phyloP scores from a whole-genome alignment of 2,797 vertebrate genomes.

The Craterocephalus amniculus region DNA sequence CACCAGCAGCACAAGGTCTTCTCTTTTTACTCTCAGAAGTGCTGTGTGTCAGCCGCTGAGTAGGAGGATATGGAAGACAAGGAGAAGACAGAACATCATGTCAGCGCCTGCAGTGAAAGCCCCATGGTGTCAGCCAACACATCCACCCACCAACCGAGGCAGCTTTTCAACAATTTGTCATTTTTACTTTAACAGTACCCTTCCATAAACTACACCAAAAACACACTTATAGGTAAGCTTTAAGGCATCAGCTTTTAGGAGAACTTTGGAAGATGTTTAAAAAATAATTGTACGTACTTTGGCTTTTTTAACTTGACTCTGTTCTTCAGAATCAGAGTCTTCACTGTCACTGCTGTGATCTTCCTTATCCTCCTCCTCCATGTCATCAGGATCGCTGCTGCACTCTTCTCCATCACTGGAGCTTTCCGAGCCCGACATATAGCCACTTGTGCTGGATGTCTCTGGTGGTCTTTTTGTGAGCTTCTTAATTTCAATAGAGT shows the following conservation, averaged over 20 bases:
- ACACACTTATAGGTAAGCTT: background rate
- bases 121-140: constrained; percentile 62
- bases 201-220: background rate
- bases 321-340: constrained; percentile 88
- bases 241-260: background rate
- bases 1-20: constrained; percentile 80
- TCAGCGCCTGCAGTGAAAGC: constrained; percentile 61
- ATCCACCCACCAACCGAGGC: constrained; percentile 53
- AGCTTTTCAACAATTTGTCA: constrained; percentile 28
- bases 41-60: constrained; percentile 88
- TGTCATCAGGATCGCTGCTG: constrained; percentile 91
- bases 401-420: constrained; percentile 88
- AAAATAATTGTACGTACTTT: constrained; percentile 68
- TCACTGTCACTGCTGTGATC: constrained; percentile 89
- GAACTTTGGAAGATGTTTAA: background rate
- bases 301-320: constrained; percentile 83
- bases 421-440: constrained; percentile 91
- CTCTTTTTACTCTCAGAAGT: constrained; percentile 83
- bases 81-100: constrained; percentile 70
- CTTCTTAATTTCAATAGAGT: constrained; percentile 75
- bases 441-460: constrained; percentile 90
- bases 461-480: constrained; percentile 86
- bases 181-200: background rate
- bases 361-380: constrained; percentile 87
- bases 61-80: constrained; percentile 64